Percentiles rank a stretch among this genome's conserved stretches.
Conservation (phyloP, 53 echinoderm and acorn worm genomes). For the Stichopus horrens region DNA sequence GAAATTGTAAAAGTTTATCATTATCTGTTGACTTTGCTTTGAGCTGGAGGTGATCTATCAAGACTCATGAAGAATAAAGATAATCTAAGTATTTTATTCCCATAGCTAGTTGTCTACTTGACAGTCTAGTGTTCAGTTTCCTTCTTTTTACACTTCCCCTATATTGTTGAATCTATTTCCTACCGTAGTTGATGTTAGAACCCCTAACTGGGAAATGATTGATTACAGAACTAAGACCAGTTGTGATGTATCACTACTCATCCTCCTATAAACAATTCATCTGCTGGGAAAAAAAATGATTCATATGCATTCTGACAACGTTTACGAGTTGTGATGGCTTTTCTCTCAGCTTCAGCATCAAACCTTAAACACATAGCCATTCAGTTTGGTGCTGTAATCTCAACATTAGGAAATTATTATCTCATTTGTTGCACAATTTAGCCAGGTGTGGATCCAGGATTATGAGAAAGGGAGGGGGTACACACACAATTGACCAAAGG, state of each 20-base stretch:
- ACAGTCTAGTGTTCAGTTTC: neutral
- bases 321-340: too few species aligned
- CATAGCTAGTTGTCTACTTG: constrained; percentile 1
- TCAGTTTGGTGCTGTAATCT: too few species aligned
- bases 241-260: constrained; percentile 3
- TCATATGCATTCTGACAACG: too few species aligned
- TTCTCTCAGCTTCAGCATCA: too few species aligned
- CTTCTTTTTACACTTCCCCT: neutral
- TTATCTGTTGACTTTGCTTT: neutral
- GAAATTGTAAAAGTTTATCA: too few species aligned
- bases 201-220: constrained; percentile 13
- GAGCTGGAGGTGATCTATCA: constrained; percentile 20
- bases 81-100: constrained; percentile 11
- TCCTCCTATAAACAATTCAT: constrained; percentile 9
- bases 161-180: neutral
- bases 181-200: neutral
- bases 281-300: neutral
- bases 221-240: neutral
- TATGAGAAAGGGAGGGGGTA: too few species aligned
- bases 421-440: too few species aligned
- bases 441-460: too few species aligned
- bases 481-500: too few species aligned
- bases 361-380: too few species aligned
- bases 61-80: neutral
- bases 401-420: too few species aligned